A percentile compares a stretch with the other conserved stretches of the same genome.
phyloP scores from a whole-genome alignment of 2,888 invertebrate species.

The Dasysyrphus tricinctus region DNA sequence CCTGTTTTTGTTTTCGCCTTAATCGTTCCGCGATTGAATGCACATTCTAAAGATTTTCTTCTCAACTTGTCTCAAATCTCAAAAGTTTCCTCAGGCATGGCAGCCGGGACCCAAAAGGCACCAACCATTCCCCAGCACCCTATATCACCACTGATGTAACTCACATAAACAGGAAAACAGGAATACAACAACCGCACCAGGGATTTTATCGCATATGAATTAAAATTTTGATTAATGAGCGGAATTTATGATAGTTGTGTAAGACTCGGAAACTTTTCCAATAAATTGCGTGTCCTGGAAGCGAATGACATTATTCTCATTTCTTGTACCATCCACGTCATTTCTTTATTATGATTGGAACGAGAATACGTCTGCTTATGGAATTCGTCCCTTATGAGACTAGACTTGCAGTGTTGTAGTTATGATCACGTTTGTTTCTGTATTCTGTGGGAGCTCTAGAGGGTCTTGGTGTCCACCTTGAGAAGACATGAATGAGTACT shows the following conservation, averaged over 20 bases:
- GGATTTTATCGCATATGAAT: conserved; percentile 74
- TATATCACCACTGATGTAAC: conserved; percentile 17
- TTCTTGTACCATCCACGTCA: conserved; percentile 4
- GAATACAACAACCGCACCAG: conserved; percentile 26
- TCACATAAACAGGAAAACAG: conserved; percentile 32
- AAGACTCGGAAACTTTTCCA: conserved; percentile 69
- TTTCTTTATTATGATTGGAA: conserved; percentile 2
- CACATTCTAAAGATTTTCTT: conserved; percentile 74
- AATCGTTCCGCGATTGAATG: conserved; percentile 75
- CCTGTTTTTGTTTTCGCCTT: conserved; percentile 75
- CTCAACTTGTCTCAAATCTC: conserved; percentile 72
- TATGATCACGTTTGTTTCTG: conserved; percentile 44
- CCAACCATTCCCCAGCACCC: conserved; percentile 5
- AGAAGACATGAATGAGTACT: conserved; percentile 59
- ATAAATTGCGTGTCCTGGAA: conserved; percentile 73
- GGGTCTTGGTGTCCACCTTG: neutral
- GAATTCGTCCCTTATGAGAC: neutral
- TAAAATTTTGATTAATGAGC: conserved; percentile 75
- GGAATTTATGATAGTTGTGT: conserved; percentile 74
- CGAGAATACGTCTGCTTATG: conserved; percentile 17
- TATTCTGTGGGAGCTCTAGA: neutral
- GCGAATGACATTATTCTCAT: conserved; percentile 68
- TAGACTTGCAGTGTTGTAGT: neutral
- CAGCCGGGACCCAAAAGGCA: conserved; percentile 23
- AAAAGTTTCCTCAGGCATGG: conserved; percentile 69